Conservation (phyloP, 2,797 vertebrate genomes). For the Leucoraja ocellata region DNA sequence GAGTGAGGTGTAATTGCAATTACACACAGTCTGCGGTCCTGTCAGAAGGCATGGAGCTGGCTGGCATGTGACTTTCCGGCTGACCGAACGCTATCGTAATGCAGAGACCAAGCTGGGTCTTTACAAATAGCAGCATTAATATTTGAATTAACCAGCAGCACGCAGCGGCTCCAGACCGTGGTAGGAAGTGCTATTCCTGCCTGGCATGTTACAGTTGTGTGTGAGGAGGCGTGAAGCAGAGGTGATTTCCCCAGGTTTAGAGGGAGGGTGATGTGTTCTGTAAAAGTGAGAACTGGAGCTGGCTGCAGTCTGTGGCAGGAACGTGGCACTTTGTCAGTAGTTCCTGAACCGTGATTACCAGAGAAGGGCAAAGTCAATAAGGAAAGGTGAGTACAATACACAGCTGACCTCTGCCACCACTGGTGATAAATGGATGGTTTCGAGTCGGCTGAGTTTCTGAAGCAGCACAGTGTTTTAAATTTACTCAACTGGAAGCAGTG, state of each 20-base stretch:
- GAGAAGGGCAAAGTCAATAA: neutral
- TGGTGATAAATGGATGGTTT: neutral
- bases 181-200: slow-evolving; percentile 9
- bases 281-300: neutral
- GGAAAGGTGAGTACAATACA: slow-evolving; percentile 1
- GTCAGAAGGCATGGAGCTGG: neutral
- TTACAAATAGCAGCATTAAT: slow-evolving; percentile 36
- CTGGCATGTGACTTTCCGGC: slow-evolving; percentile 17
- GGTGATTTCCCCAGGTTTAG: neutral
- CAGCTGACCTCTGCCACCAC: neutral
- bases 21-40: neutral
- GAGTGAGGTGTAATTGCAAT: neutral
- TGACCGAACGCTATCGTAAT: slow-evolving; percentile 18
- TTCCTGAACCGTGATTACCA: neutral
- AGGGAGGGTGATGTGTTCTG: neutral
- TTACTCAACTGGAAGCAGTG: neutral
- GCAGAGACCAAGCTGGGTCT: neutral
- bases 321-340: neutral
- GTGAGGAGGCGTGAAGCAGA: neutral
- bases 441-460: neutral
- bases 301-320: neutral
- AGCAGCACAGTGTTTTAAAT: neutral
- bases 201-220: neutral
- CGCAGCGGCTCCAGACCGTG: neutral
- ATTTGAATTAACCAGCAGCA: slow-evolving; percentile 14